Evolutionary conservation across 2,888 invertebrate genomes (phyloP), one percentile per base, ranked within the genome.

Genomic region (Coremacera marginata): DNA sequence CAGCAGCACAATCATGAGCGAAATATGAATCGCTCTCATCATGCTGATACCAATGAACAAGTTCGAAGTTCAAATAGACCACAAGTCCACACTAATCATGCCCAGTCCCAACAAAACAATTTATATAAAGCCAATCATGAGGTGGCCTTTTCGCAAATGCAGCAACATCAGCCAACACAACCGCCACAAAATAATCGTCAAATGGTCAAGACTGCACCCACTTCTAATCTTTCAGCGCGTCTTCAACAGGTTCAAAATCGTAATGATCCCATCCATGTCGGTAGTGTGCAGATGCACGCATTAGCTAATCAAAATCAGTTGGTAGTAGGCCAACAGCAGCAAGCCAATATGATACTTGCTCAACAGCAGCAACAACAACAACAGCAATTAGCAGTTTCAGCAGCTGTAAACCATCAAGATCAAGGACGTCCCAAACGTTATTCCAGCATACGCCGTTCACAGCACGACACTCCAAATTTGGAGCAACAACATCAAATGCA

Each of bases 361-460:
- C 82, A 84, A 25, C 82, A 82, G 14, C 82, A 80, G 22, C 82
- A 83, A 57, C 80, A 72, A 71, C 31, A 68, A 68, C 89, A 76
- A 67, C 77, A 79, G 11, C 77, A 79, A 31, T 79, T 82, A 74
- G 71, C 82, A 60, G 80, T 73, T 63, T 75, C 83, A 79, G 31
- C 79, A 80, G 7, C 78, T 77, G 25, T 62, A 77, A 89, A 88
- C 57, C 27, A 84, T 82, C 52, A 84, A 85, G 77, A 89, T 63
- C 87, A 86, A 78, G 89, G 89, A 27, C 90, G 92, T 80, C 92
- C 93, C 9, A 94, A 94, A 84, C 90, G 94, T 31, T 94, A 94
- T 86, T 94, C 94, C 3, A 92, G 93, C 77, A 91, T 93, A 82
- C 90, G 94, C 37, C 86, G 88, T 27, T 84, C 86, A 4, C 89